Base-by-base conservation (phyloP, 1,140 invertebrate species). In the Megalopta genalis region DNA sequence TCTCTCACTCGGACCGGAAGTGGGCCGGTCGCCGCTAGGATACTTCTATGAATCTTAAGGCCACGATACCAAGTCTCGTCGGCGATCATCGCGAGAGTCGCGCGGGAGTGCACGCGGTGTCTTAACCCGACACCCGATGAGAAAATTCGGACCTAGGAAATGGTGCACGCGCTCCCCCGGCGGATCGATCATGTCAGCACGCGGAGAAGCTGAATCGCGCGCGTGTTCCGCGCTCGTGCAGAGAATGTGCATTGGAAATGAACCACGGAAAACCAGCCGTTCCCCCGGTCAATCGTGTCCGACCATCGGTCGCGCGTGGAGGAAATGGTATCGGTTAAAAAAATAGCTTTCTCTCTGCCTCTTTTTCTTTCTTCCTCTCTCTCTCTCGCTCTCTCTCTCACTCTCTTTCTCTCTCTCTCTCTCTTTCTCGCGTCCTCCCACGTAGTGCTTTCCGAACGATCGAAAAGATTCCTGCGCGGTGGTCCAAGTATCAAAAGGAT, bases 31-130 rank as follows among this genome's bases (percentile, higher is more conserved):
- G 65, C 49, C 25, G 66, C 49, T 76, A 77, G 49, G 54, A 69
- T 77, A 66, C 49, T 25, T 65, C 54, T 70, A 78, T 25, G 59
- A 77, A 62, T 75, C 75, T 77, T 77, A 81, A 81, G 74, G 74
- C 74, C 73, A 77, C 80, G 73, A 81, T 77, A 75, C 75, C 73
- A 70, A 81, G 46, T 39, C 52, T 37, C 52, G 65, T 62, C 46
- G 62, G 46, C 72, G 75, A 81, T 70, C 78, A 21, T 62, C 9
- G n/a, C 27, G 18, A 52, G 37, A 46, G 39, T 71, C 59, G 65
- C 39, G 46, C 27, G 32, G n/a, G 46, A 62, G 54, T 27, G 21
- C 39, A 3, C 57, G 39, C 25, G 46, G 16, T 6, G 37, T 27
- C 25, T 27, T 21, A 27, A 12, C 14, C 25, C 59, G 27, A 63